Evolutionary conservation across 2,113 vertebrate genomes (phyloP).

Genomic region (Hypocryptadius cinnamomeus): DNA sequence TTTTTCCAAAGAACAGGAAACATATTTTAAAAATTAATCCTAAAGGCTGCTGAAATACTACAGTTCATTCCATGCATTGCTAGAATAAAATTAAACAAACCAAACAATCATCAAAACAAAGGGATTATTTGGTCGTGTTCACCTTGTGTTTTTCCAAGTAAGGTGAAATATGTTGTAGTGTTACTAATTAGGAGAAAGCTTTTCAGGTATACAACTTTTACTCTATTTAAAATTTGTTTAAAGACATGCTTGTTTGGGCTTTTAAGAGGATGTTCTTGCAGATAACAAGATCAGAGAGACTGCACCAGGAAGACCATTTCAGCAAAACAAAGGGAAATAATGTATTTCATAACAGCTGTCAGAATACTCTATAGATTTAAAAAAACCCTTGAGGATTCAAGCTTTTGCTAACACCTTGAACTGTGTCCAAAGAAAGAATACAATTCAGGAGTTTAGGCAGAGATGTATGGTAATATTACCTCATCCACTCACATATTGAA

Average conservation of each 20-base stretch:
- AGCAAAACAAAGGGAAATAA: background rate
- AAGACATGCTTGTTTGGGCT: background rate
- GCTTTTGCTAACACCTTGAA: background rate
- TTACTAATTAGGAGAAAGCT: background rate
- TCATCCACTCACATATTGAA: background rate
- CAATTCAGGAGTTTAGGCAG: background rate
- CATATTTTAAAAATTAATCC: background rate
- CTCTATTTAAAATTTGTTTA: background rate
- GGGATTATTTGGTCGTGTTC: accelerated
- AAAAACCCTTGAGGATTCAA: background rate
- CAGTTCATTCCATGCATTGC: background rate
- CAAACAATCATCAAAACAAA: background rate
- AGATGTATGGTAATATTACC: background rate
- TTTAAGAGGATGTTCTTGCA: background rate
- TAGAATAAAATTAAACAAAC: background rate
- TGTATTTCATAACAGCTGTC: background rate
- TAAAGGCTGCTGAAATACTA: background rate
- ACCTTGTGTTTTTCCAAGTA: background rate
- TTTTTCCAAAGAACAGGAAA: background rate
- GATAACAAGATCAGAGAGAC: background rate
- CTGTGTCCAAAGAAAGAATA: background rate
- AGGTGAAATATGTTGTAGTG: background rate
- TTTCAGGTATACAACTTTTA: background rate
- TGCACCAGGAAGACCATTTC: background rate
- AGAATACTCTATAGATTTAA: background rate